Evolutionary conservation across 2,888 invertebrate genomes (phyloP).

Genomic region (Leucophenga maculata): DNA sequence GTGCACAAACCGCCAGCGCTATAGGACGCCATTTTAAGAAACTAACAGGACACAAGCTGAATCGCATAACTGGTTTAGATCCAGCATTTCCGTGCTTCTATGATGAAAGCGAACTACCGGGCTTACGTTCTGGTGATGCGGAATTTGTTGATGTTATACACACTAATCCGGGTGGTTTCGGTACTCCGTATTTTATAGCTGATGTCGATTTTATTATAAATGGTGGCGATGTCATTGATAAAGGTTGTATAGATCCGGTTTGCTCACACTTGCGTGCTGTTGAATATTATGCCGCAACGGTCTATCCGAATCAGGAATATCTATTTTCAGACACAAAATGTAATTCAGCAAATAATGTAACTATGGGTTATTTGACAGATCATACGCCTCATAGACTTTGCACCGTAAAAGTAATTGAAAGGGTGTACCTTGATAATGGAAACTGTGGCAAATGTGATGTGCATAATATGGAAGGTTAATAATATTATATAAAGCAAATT

Average conservation of each 20-base stretch:
- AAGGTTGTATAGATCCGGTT: background rate
- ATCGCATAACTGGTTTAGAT: constrained; percentile 1
- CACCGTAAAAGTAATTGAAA: no score
- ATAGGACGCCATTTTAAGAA: background rate
- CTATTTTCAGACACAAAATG: no score
- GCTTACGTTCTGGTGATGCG: background rate
- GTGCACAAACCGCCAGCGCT: background rate
- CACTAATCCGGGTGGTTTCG: background rate
- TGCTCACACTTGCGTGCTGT: background rate
- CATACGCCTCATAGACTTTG: no score
- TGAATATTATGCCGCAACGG: background rate
- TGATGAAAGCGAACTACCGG: background rate
- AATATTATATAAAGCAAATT: no score
- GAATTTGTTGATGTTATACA: constrained; percentile 7
- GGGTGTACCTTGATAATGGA: no score
- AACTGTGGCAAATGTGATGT: no score
- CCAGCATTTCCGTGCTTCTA: background rate
- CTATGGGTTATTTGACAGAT: no score
- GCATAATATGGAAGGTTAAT: no score
- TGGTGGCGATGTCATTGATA: no score
- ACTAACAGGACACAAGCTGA: background rate
- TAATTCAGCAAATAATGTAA: no score
- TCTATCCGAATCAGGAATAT: background rate
- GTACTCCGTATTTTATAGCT: no score
- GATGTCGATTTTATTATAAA: no score